Conservation (phyloP, 2,888 invertebrate species). For the Phyto melanocephala region DNA sequence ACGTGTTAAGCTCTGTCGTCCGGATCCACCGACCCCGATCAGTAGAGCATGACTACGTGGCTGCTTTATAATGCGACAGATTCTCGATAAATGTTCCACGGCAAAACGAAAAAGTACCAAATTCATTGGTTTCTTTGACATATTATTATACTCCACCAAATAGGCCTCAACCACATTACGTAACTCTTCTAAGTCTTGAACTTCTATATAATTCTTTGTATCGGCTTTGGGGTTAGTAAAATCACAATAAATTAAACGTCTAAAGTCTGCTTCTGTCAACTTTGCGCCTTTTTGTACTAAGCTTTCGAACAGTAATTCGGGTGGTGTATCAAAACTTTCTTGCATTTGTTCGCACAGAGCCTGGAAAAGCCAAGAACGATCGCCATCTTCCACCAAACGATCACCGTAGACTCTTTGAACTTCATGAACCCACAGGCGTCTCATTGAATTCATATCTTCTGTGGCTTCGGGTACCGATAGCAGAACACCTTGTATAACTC, state of each 20-base stretch:
- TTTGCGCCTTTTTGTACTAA: slow-evolving; percentile 79
- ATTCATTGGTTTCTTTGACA: slow-evolving; percentile 98
- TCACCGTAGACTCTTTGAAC: slow-evolving; percentile 95
- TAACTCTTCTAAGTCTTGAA: slow-evolving; percentile 88
- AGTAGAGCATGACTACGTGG: slow-evolving; percentile 93
- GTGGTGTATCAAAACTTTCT: slow-evolving; percentile 83
- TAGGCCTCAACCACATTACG: slow-evolving; percentile 91
- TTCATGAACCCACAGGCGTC: slow-evolving; percentile 96
- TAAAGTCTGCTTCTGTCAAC: slow-evolving; percentile 88
- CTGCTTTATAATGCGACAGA: slow-evolving; percentile 93
- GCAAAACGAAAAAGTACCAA: slow-evolving; percentile 96
- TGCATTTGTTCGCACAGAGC: slow-evolving; percentile 83
- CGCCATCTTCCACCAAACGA: slow-evolving; percentile 90
- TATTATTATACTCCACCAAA: slow-evolving; percentile 93
- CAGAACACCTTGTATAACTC: slow-evolving; percentile 94
- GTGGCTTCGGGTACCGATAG: slow-evolving; percentile 95
- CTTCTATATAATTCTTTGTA: slow-evolving; percentile 92
- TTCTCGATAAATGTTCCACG: slow-evolving; percentile 94
- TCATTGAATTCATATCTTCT: slow-evolving; percentile 90
- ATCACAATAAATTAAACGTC: slow-evolving; percentile 95
- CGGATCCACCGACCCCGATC: slow-evolving; percentile 96
- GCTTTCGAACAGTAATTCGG: slow-evolving; percentile 85
- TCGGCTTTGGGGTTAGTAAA: slow-evolving; percentile 97
- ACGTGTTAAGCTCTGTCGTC: slow-evolving; percentile 93
- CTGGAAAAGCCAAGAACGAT: slow-evolving; percentile 89